phyloP scores from a whole-genome alignment of 2,888 invertebrate genomes.

The Petrolisthes cinctipes region DNA sequence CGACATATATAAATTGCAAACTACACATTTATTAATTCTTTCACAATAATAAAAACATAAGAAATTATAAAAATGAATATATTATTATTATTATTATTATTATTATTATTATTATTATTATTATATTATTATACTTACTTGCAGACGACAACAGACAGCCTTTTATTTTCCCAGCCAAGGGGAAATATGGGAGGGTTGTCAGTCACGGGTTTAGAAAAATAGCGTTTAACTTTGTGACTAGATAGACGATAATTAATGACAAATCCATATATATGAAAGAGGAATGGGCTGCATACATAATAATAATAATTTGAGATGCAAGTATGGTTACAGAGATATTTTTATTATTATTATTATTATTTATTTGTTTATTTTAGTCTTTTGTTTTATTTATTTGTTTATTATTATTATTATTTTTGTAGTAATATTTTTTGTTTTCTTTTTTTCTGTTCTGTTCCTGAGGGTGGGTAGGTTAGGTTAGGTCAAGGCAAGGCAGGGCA shows the following conservation, averaged over 20 bases:
- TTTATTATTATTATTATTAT: not conserved
- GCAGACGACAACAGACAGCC: too few species aligned
- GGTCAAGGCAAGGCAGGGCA: too few species aligned
- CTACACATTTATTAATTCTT: constrained; percentile 66
- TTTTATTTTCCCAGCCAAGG: constrained; percentile 48
- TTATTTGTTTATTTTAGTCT: not conserved
- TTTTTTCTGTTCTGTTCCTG: not conserved
- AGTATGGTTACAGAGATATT: constrained; percentile 51
- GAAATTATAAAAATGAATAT: constrained; percentile 66
- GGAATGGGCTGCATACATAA: constrained; percentile 63
- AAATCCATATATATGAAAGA: constrained; percentile 63
- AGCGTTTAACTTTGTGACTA: constrained; percentile 63
- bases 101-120: too few species aligned
- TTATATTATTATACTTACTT: constrained; percentile 61
- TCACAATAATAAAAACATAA: constrained; percentile 66
- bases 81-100: too few species aligned
- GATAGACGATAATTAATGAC: constrained; percentile 61
- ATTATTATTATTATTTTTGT: not conserved
- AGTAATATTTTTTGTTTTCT: not conserved
- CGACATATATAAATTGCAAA: constrained; percentile 61
- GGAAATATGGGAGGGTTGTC: too few species aligned
- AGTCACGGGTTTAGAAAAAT: constrained; percentile 63
- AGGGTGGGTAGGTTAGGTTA: not conserved
- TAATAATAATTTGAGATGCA: constrained; percentile 58
- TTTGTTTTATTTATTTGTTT: not conserved